Evolutionary conservation across 2,113 vertebrate genomes (phyloP).

Genomic region (Uria lomvia): DNA sequence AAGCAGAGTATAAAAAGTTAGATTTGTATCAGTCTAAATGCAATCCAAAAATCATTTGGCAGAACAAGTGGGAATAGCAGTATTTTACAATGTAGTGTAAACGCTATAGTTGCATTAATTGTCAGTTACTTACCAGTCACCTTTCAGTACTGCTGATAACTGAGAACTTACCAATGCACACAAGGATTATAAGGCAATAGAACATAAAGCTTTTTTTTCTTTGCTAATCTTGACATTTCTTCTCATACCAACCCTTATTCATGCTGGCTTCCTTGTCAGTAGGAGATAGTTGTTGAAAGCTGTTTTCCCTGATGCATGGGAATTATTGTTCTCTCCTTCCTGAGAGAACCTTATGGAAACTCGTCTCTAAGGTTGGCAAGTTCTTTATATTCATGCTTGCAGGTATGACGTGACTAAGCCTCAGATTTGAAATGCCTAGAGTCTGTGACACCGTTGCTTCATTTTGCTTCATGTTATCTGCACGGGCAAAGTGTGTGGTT

Average conservation of each 20-base stretch:
- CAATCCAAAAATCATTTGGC: neutral
- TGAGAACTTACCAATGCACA: neutral
- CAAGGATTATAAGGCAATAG: neutral
- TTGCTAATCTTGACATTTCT: neutral
- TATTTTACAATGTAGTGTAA: neutral
- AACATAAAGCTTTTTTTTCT: neutral
- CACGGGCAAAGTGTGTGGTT: rapidly evolving
- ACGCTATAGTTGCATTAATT: neutral
- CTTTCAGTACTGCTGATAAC: neutral
- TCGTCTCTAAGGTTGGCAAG: neutral
- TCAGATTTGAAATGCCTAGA: neutral
- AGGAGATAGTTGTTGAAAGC: neutral
- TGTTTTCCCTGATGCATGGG: neutral
- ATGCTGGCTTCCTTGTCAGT: neutral
- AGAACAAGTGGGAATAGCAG: neutral
- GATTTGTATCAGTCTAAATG: neutral
- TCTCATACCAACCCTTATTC: neutral
- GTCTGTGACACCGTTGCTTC: neutral
- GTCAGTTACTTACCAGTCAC: neutral
- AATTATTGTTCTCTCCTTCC: neutral
- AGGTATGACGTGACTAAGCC: neutral
- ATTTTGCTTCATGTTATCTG: neutral
- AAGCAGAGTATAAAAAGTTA: neutral
- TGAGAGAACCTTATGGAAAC: neutral
- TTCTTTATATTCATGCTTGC: neutral